Percentiles rank a stretch among this genome's conserved stretches.
Evolutionary conservation across 2,797 vertebrate species (phyloP).

Genomic region (Alauda arvensis): DNA sequence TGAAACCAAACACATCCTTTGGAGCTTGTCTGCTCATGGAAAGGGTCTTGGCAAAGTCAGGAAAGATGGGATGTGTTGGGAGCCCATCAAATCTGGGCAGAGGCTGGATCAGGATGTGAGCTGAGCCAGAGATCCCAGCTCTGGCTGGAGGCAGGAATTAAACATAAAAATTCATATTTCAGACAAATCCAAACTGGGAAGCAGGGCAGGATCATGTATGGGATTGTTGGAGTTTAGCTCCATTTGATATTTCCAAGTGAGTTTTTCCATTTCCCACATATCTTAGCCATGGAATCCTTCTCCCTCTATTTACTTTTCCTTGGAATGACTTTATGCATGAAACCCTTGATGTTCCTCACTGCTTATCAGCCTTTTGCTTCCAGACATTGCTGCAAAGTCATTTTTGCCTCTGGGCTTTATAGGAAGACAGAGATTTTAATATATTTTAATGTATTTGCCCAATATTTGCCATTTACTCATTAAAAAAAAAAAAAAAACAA

Average conservation of each 20-base stretch:
- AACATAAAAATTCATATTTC: not conserved
- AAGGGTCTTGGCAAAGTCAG: not conserved
- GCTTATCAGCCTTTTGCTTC: not conserved
- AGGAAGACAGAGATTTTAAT: not conserved
- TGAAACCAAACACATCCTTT: not conserved
- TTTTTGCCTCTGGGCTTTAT: not conserved
- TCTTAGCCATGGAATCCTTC: not conserved
- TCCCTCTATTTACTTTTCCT: not conserved
- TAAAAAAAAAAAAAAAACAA: not conserved
- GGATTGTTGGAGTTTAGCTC: not conserved
- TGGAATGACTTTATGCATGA: not conserved
- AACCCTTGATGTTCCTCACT: not conserved
- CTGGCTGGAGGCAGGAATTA: not conserved
- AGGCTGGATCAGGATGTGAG: not conserved
- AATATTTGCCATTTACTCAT: not conserved
- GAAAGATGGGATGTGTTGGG: not conserved
- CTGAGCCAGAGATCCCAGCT: not conserved
- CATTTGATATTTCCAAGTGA: not conserved
- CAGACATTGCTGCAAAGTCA: not conserved
- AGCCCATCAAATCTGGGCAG: not conserved
- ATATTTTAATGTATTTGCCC: not conserved
- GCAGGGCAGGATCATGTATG: not conserved
- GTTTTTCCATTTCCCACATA: not conserved
- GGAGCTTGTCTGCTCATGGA: not conserved
- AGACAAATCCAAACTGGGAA: not conserved